Conservation (phyloP, 53 echinoderm and acorn worm genomes). For the Holothuria leucospilota region DNA sequence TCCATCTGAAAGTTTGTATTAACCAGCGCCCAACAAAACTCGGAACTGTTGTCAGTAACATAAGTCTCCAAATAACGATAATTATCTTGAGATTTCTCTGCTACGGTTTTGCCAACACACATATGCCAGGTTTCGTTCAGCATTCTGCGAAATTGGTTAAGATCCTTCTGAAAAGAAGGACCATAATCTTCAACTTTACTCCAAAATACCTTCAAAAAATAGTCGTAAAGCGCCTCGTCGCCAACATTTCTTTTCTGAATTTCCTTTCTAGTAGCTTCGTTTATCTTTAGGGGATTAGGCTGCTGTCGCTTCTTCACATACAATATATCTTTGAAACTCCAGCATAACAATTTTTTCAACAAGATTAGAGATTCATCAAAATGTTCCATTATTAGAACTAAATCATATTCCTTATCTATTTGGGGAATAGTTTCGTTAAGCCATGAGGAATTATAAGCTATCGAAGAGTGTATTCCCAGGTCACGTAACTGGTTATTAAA, state of each 20-base stretch:
- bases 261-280: conserved; percentile 39
- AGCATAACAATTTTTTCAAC: conserved; percentile 62
- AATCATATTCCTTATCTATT: conserved; percentile 39
- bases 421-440: conserved; percentile 39
- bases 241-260: conserved; percentile 57
- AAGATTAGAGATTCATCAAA: conserved; percentile 70
- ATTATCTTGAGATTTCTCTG: background rate
- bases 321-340: conserved; percentile 62
- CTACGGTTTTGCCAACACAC: conserved; percentile 45
- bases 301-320: conserved; percentile 65
- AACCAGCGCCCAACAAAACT: conserved; percentile 35
- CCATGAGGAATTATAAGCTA: background rate
- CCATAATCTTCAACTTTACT: conserved; percentile 64
- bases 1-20: conserved; percentile 35
- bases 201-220: conserved; percentile 65
- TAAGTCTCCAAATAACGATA: conserved; percentile 18
- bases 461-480: background rate
- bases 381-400: conserved; percentile 71
- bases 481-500: background rate
- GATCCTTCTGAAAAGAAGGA: conserved; percentile 51
- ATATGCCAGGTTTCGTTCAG: conserved; percentile 19
- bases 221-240: conserved; percentile 56
- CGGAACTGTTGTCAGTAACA: background rate
- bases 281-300: conserved; percentile 32
- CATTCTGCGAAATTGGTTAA: conserved; percentile 56